phyloP scores from a whole-genome alignment of 2,113 vertebrate species.

The Burhinus bistriatus region DNA sequence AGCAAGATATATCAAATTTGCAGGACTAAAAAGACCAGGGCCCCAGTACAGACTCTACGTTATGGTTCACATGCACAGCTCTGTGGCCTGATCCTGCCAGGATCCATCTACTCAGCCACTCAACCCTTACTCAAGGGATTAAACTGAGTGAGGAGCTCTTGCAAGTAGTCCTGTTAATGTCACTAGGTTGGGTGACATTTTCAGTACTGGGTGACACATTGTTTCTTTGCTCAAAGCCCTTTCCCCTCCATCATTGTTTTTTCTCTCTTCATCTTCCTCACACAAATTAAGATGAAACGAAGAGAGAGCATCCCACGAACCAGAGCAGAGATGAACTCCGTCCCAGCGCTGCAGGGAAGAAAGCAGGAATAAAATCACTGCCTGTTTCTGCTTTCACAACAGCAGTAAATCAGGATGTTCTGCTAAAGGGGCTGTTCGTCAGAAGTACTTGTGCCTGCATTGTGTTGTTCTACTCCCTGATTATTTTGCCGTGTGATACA shows the following conservation, averaged over 20 bases:
- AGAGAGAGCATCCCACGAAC: not conserved
- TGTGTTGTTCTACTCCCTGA: not conserved
- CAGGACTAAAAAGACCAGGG: not conserved
- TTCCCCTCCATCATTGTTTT: not conserved
- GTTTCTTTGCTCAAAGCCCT: not conserved
- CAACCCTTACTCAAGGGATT: not conserved
- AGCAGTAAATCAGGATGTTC: not conserved
- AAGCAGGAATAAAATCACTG: not conserved
- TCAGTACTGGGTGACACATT: not conserved
- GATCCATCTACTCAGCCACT: not conserved
- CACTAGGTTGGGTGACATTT: not conserved
- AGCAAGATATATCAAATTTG: not conserved
- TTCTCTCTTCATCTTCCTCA: not conserved
- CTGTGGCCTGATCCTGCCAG: not conserved
- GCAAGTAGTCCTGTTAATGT: not conserved
- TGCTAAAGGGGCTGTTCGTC: not conserved
- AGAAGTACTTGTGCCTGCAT: not conserved
- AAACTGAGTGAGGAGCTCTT: not conserved
- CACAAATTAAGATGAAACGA: conserved; percentile 1
- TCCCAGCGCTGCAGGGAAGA: not conserved
- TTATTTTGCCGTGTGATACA: not conserved
- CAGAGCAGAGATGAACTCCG: not conserved
- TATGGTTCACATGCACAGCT: not conserved
- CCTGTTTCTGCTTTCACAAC: not conserved
- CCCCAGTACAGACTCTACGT: not conserved